Base-by-base conservation (phyloP, 2,113 vertebrate species). In the Aegotheles bennettii region DNA sequence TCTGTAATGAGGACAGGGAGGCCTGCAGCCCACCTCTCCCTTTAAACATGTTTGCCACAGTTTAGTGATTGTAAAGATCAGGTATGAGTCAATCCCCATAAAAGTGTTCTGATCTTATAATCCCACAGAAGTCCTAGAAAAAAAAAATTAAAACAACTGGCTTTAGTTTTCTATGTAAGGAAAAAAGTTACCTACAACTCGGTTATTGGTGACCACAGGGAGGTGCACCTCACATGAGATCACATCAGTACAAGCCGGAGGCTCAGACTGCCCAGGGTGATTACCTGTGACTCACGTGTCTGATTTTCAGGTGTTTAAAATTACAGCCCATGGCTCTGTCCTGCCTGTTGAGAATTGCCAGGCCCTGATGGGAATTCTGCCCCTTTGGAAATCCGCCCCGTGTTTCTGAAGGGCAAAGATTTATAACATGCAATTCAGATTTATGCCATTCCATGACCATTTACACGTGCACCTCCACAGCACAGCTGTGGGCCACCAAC, bases 391-490 rank as follows among this genome's bases (percentile, higher is more conserved):
- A 38, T 5, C 42, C 4, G 53, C n/a, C 61, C 61, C 0, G 1
- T 4, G 23, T 3, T 88, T 92, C 82, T 1, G 60, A 45, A 43
- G 70, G 40, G 33, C 47, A n/a, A 48, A 57, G 69, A 24, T n/a
- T 23, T 16, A 5, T 2, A 21, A 33, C 20, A 5, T 1, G 15
- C 51, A 13, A 3, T 31, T 38, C 59, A 8, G 60, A 35, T 6
- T 17, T 7, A 14, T 3, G 42, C 51, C 35, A 0, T 29, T 8
- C 16, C 70, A 2, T 6, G 1, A 24, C 36, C 7, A 48, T 43
- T 51, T 0, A 16, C 36, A 11, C 1, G 6, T 0, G 48, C 35
- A 7, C n/a, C 4, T 11, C 8, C 2, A 1, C 42, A 15, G 47
- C 23, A 18, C n/a, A 9, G 36, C 23, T 15, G n/a, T 1, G 29